Percentiles rank a stretch among this genome's conserved stretches.
phyloP scores from a whole-genome alignment of 1,140 invertebrate species.

The Leptestheria dahalacensis region DNA sequence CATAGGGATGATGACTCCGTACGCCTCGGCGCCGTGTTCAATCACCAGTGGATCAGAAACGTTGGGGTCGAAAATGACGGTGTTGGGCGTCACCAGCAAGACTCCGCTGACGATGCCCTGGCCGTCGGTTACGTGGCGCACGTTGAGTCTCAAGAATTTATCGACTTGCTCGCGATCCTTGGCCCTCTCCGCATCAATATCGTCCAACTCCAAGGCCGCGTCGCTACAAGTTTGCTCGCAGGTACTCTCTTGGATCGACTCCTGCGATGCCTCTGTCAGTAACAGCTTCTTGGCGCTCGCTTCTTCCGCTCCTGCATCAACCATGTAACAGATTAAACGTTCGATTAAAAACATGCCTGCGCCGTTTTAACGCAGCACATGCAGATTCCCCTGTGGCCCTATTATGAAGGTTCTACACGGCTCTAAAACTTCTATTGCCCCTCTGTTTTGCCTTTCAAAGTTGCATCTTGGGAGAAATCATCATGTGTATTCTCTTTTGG shows the following conservation, averaged over 20 bases:
- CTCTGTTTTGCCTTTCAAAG: no score
- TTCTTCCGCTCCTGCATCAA: slow-evolving; percentile 28
- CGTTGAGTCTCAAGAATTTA: slow-evolving; percentile 86
- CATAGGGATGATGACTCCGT: slow-evolving; percentile 93
- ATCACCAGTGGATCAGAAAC: slow-evolving; percentile 89
- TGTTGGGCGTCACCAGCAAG: slow-evolving; percentile 93
- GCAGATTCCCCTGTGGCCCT: no score
- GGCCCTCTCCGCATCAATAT: slow-evolving; percentile 35
- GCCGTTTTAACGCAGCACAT: no score
- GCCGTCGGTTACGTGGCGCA: slow-evolving; percentile 86
- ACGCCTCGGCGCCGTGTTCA: slow-evolving; percentile 87
- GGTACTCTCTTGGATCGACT: no score
- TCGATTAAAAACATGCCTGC: no score
- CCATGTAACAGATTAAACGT: no score
- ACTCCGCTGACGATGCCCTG: slow-evolving; percentile 85
- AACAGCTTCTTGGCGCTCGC: slow-evolving; percentile 28
- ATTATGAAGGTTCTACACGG: no score
- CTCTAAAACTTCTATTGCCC: no score
- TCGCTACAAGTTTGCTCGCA: not conserved
- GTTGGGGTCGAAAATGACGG: slow-evolving; percentile 97
- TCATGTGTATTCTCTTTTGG: no score
- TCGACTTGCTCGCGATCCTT: slow-evolving; percentile 43
- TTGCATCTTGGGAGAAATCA: no score
- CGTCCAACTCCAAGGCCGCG: not conserved
- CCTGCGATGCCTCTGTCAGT: slow-evolving; percentile 28